Base-by-base conservation (phyloP, 2,797 vertebrate species). In the Platyrinchus mystaceus region DNA sequence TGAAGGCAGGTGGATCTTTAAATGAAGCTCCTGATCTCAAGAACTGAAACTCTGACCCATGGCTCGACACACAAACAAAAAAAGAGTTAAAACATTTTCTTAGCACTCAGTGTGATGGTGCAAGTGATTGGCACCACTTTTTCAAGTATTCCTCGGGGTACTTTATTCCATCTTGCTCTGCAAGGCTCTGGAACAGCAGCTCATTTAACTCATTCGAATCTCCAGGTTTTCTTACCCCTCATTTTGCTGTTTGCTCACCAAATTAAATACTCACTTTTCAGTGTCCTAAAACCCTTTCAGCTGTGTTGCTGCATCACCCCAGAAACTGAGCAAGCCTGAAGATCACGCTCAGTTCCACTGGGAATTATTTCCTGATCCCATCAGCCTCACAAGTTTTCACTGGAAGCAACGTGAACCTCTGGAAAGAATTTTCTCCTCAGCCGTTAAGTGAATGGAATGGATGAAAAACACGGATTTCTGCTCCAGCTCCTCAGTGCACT, bases 321-420 rank as follows among this genome's bases (percentile, higher is more conserved):
- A 94, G 80, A 93, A 91, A 56, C 44, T 28, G 32, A 95, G n/a
- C 34, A 73, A 85, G 83, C 74, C 87, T 81, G 49, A 80, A 85
- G 70, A 64, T 39, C 44, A 34, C 0, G 0, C 63, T n/a, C 5
- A 10, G 46, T 60, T 93, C 69, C 79, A 68, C 26, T 62, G 55
- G 62, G 87, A 59, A 90, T 47, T 21, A 44, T 50, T 46, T 28
- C 49, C 52, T 10, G 12, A 55, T 53, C 58, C 41, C 85, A 74
- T 17, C 76, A 84, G 30, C 86, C 84, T 86, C 91, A 89, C 20
- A 95, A 91, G 37, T 47, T 90, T 86, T 77, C 95, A 81, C 69
- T 79, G 89, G 89, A 97, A 93, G 73, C 60, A 94, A 81, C 24
- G 4, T 43, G 76, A 95, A 8, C 43, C 67, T 53, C 19, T 47